Evolutionary conservation across 2,113 vertebrate species (phyloP).

Genomic region (Esox niger): DNA sequence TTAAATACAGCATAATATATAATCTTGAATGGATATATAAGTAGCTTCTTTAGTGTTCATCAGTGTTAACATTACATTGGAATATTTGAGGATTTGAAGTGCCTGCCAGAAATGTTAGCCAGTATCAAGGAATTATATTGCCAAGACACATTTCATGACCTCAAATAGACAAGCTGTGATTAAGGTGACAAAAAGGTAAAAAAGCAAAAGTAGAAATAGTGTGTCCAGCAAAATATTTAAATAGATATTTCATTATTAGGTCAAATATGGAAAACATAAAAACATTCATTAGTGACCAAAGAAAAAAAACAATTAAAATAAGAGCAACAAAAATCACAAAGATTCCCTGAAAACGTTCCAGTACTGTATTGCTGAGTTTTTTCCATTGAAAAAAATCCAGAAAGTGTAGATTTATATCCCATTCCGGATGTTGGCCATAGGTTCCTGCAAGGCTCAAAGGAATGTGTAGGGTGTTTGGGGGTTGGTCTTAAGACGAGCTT

Average conservation of each 20-base stretch:
- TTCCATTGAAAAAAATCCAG: constrained; percentile 41
- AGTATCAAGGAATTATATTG: constrained; percentile 25
- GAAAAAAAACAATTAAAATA: constrained; percentile 16
- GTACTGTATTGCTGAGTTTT: constrained; percentile 62
- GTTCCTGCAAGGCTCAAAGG: constrained; percentile 16
- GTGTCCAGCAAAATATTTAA: constrained; percentile 8
- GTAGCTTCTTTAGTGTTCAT: constrained; percentile 42
- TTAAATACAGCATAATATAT: constrained; percentile 54
- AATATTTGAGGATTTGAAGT: constrained; percentile 9
- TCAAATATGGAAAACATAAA: constrained; percentile 30
- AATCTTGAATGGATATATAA: constrained; percentile 27
- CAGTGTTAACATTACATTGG: constrained; percentile 26
- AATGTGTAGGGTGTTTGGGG: not conserved
- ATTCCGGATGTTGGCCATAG: constrained; percentile 26
- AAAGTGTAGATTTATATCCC: constrained; percentile 5
- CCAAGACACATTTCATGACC: constrained; percentile 40
- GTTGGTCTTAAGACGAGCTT: not conserved
- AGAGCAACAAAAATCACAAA: not conserved
- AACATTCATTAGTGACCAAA: constrained; percentile 25
- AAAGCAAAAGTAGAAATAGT: constrained; percentile 16
- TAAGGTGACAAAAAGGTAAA: constrained; percentile 11
- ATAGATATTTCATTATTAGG: constrained; percentile 25
- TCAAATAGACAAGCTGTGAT: constrained; percentile 26
- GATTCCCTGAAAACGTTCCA: constrained; percentile 36
- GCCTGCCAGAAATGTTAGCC: constrained; percentile 29